Conservation (phyloP, 2,888 invertebrate genomes). For the Formica aserva region DNA sequence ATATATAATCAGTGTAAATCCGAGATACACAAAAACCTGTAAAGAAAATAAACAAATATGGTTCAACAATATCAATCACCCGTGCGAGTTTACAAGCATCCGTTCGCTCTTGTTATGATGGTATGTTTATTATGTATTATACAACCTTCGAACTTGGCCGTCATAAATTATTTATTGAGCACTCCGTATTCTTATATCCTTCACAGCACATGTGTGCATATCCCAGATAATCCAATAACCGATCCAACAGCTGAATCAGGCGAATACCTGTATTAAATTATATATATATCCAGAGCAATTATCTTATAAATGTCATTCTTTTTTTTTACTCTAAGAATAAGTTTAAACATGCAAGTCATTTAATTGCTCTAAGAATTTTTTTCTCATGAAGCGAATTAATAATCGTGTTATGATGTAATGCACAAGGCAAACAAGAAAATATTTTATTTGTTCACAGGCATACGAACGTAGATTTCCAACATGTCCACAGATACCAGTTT, state of each 20-base stretch:
- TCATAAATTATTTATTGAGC: conserved; percentile 62
- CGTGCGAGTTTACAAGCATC: conserved; percentile 97
- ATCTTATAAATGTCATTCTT: neutral
- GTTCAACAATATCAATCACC: conserved; percentile 98
- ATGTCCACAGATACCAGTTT: conserved; percentile 97
- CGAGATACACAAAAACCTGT: neutral
- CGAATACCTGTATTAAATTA: neutral
- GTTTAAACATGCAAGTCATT: neutral
- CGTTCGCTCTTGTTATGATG: conserved; percentile 98
- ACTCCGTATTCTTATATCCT: conserved; percentile 62
- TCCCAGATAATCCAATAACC: conserved; percentile 49
- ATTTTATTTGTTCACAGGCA: conserved; percentile 89
- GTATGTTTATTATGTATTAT: conserved; percentile 88
- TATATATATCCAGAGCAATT: neutral
- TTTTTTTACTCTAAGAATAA: neutral
- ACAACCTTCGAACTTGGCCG: conserved; percentile 55
- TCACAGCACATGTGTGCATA: conserved; percentile 19
- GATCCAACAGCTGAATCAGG: neutral
- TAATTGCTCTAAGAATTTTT: neutral
- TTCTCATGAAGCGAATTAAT: neutral
- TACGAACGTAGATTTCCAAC: conserved; percentile 97
- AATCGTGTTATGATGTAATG: neutral
- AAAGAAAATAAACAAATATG: conserved; percentile 88
- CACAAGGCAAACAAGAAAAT: neutral
- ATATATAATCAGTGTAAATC: neutral